Evolutionary conservation across 2,113 vertebrate genomes (phyloP).

Genomic region (Pollachius pollachius): DNA sequence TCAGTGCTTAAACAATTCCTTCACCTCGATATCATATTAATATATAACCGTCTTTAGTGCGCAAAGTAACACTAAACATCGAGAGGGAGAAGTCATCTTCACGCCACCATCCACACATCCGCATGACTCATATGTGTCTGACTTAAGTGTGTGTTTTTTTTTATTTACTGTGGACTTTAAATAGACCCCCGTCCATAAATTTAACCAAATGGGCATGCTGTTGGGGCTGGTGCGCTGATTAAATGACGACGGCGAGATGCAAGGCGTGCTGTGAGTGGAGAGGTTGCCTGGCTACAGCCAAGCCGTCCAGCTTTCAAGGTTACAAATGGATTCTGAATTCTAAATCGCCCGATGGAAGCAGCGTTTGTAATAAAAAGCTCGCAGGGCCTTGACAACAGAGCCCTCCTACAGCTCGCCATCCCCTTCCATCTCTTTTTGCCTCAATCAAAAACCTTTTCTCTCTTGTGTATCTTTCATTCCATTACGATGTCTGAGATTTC

Average conservation of each 20-base stretch:
- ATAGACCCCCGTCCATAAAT: conserved; percentile 3
- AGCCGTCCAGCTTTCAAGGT: conserved; percentile 77
- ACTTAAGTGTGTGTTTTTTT: too few relatives aligned
- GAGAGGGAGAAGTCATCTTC: too few relatives aligned
- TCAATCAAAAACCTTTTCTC: conserved; percentile 12
- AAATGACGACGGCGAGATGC: conserved; percentile 86
- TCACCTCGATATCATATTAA: too few relatives aligned
- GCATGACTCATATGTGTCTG: too few relatives aligned
- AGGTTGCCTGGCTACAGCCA: conserved; percentile 88
- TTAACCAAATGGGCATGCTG: conserved; percentile 14
- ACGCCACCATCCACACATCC: too few relatives aligned
- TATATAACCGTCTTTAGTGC: too few relatives aligned
- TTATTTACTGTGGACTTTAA: too few relatives aligned
- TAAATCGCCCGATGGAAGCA: conserved; percentile 58
- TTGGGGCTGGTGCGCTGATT: conserved; percentile 38
- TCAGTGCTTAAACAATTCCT: too few relatives aligned
- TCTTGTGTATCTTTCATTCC: not conserved
- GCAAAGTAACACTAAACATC: too few relatives aligned
- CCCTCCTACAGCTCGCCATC: conserved; percentile 19
- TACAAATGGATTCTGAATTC: conserved; percentile 79
- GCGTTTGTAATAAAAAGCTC: conserved; percentile 32
- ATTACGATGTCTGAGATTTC: not conserved
- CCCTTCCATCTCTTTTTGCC: not conserved
- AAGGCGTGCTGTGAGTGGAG: conserved; percentile 84
- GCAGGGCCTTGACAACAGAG: conserved; percentile 23